phyloP scores from a whole-genome alignment of 2,797 vertebrate species.

The Heliangelus exortis region DNA sequence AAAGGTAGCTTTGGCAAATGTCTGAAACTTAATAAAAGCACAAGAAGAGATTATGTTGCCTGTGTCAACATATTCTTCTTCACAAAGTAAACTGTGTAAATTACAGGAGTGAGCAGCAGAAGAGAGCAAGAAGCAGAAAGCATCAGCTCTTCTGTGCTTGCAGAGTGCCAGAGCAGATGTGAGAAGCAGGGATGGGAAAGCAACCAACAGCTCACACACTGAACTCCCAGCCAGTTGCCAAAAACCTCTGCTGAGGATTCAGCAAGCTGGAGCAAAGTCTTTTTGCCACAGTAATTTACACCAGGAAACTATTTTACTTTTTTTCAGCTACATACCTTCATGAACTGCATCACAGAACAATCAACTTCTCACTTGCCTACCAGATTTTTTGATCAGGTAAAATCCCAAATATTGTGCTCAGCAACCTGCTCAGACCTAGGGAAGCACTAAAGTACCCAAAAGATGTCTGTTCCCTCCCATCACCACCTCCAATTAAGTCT shows the following conservation, averaged over 20 bases:
- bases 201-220: neutral
- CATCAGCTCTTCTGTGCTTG: neutral
- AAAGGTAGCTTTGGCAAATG: neutral
- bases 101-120: neutral
- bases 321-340: neutral
- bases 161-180: neutral
- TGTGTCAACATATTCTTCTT: neutral
- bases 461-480: neutral
- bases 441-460: neutral
- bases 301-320: too few species aligned
- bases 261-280: neutral
- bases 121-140: neutral
- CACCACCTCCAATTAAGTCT: too few species aligned
- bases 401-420: neutral
- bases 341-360: neutral
- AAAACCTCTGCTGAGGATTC: neutral
- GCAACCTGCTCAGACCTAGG: neutral
- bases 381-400: neutral
- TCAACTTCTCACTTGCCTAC: neutral
- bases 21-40: neutral
- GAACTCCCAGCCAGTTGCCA: neutral
- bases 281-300: neutral
- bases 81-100: neutral
- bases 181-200: neutral
- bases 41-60: neutral